phyloP scores from a whole-genome alignment of 1,140 invertebrate genomes.

The Neotoxoptera formosana region DNA sequence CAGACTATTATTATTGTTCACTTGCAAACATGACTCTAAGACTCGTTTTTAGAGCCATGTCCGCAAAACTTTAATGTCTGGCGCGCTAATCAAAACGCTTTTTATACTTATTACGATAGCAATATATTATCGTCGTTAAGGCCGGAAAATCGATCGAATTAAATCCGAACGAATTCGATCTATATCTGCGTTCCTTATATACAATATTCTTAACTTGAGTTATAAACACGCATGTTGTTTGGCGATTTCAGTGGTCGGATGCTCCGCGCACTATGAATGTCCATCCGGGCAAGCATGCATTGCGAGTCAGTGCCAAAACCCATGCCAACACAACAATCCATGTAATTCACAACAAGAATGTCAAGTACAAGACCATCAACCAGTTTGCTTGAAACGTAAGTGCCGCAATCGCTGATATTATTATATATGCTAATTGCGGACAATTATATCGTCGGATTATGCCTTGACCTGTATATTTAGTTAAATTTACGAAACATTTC shows the following conservation, averaged over 20 bases:
- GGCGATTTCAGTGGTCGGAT: slow-evolving; percentile 71
- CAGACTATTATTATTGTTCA: background rate
- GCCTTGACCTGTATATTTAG: slow-evolving; percentile 13
- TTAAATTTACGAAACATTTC: background rate
- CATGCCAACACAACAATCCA: slow-evolving; percentile 74
- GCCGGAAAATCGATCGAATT: background rate
- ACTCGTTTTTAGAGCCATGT: slow-evolving; percentile 45
- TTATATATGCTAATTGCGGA: background rate
- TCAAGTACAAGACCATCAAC: slow-evolving; percentile 78
- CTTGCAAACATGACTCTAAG: slow-evolving; percentile 52
- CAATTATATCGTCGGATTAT: background rate
- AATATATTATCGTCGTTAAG: background rate
- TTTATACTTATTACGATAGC: background rate
- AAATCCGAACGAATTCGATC: background rate
- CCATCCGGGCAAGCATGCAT: slow-evolving; percentile 78
- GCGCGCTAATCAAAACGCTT: background rate
- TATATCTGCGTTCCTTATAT: background rate
- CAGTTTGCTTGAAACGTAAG: slow-evolving; percentile 79
- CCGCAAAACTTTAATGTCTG: background rate
- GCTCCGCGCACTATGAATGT: slow-evolving; percentile 75
- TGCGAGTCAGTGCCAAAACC: slow-evolving; percentile 78
- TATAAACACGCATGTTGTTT: slow-evolving; percentile 33
- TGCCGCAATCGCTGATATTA: background rate
- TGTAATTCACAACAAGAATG: slow-evolving; percentile 75
- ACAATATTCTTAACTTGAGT: background rate